Base-by-base conservation (phyloP, 1,140 invertebrate genomes). In the Microplitis mediator region DNA sequence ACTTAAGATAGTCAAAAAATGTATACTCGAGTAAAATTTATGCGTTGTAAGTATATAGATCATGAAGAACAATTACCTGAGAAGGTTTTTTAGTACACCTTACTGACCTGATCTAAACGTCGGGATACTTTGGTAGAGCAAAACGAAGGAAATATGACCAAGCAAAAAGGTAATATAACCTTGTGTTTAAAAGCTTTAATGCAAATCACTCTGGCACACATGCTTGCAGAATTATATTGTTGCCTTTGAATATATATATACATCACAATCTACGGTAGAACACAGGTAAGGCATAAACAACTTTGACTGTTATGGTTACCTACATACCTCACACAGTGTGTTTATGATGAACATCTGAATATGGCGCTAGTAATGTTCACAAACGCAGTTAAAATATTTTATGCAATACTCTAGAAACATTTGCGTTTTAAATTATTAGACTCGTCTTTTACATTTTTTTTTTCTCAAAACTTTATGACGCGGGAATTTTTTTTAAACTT, bases 201-300 rank as follows among this genome's bases (percentile, higher is more conserved):
- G 69, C 60, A 71, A 71, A 71, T 71, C 34, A 50, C 69, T 50
- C 45, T 71, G 69, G 60, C 69, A 71, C 60, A 51, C 62, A 71
- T 34, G 69, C 14, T 35, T 23, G 45, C 51, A 45, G 45, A 61
- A 36, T 54, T 31, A 64, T 60, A 63, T 71, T 71, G 69, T 71
- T 62, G 69, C 16, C 36, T 32, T 14, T 36, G 31, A 35, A 56
- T 52, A 16, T 32, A 31, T 61, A 66, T 45, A n/a, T 50, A 58
- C 36, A 64, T 64, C 34, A 35, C 36, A 13, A n/a, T 64, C 34
- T 64, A 62, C 16, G 8, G 36, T 64, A 61, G 35, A 63, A 63
- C 23, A 45, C 39, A 45, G 60, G 39, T 71, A 45, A 71, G 54
- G 69, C 61, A 63, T 71, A 71, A 71, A 63, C 36, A 35, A 71